phyloP scores from a whole-genome alignment of 2,113 vertebrate species.

The Lampris incognitus region DNA sequence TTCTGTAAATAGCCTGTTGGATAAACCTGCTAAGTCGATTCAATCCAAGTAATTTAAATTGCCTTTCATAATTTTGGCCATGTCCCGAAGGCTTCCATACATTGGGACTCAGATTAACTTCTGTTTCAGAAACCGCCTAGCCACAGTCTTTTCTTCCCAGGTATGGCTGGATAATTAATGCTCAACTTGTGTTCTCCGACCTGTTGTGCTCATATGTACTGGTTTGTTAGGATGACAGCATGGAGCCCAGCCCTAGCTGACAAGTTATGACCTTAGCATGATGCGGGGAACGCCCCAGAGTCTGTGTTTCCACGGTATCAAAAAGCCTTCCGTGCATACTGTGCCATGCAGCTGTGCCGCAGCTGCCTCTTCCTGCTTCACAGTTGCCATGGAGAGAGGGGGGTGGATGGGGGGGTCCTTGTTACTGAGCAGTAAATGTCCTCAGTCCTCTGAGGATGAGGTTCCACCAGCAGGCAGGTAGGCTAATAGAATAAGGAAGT shows the following conservation, averaged over 20 bases:
- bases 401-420: background rate
- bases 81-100: background rate
- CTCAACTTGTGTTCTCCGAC: conserved; percentile 21
- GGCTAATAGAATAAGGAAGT: conserved; percentile 23
- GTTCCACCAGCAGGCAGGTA: conserved; percentile 16
- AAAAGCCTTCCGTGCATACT: background rate
- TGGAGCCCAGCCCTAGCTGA: conserved; percentile 12
- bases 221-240: conserved; percentile 61
- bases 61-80: background rate
- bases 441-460: conserved; percentile 24
- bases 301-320: conserved; percentile 25
- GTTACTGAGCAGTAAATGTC: conserved; percentile 28
- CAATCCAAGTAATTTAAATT: background rate
- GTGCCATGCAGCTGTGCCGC: conserved; percentile 15
- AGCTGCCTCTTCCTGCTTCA: conserved; percentile 14
- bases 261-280: background rate
- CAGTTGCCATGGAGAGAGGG: conserved; percentile 20
- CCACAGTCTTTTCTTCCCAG: background rate
- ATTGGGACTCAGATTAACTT: background rate
- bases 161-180: conserved; percentile 48
- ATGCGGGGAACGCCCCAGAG: background rate
- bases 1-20: no score
- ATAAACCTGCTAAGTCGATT: no score
- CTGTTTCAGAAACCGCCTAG: background rate
- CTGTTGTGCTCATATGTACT: background rate